Evolutionary conservation across 2,888 invertebrate species (phyloP).

Genomic region (Lasius fuliginosus): DNA sequence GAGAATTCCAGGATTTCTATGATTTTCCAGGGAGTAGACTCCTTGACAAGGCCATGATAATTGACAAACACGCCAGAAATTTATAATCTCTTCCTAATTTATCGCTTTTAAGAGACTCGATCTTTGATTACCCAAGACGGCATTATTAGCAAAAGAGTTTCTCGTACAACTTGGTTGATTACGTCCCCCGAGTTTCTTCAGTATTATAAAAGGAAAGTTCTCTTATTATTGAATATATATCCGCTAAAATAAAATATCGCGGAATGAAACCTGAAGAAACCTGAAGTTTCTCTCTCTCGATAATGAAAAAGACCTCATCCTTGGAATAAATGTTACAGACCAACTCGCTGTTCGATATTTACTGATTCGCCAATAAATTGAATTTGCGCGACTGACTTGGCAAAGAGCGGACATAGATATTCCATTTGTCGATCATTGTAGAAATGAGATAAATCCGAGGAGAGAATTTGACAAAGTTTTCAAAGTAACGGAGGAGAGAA

Average conservation of each 20-base stretch:
- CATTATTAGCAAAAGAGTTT: conserved; percentile 3
- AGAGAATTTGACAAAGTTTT: background rate
- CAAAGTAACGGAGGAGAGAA: background rate
- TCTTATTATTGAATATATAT: conserved; percentile 23
- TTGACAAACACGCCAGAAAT: background rate
- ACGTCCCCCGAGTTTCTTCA: background rate
- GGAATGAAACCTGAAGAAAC: background rate
- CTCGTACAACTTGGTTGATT: background rate
- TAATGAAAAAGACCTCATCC: background rate
- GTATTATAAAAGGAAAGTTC: background rate
- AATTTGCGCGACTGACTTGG: background rate
- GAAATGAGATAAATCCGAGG: background rate
- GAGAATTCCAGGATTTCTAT: background rate
- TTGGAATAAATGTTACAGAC: conserved; percentile 6
- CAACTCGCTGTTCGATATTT: conserved; percentile 5
- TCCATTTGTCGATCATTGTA: conserved; percentile 5
- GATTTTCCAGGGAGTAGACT: background rate
- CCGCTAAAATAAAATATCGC: conserved; percentile 6
- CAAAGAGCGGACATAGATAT: background rate
- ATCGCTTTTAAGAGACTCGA: background rate
- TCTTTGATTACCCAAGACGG: background rate
- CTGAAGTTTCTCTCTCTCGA: background rate
- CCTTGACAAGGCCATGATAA: background rate
- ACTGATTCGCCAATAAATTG: background rate
- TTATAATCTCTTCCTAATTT: background rate